Percentiles rank a stretch among this genome's conserved stretches.
Evolutionary conservation across 2,888 invertebrate genomes (phyloP).

Genomic region (Smittia aterrima): DNA sequence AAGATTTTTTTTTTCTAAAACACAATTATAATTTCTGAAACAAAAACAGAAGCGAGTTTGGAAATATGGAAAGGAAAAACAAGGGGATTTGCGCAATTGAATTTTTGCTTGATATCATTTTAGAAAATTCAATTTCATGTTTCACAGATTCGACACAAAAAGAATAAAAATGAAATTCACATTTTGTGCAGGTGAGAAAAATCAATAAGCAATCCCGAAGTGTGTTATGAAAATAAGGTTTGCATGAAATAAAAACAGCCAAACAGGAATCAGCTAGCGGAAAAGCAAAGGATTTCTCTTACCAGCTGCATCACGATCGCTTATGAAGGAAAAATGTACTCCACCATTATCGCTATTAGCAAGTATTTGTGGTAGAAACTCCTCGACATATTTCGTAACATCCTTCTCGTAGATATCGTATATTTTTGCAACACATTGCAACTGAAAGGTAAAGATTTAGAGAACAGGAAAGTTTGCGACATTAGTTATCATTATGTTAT

Average conservation of each 20-base stretch:
- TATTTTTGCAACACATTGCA: slow-evolving; percentile 52
- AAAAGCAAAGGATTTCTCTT: neutral
- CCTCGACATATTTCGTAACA: slow-evolving; percentile 52
- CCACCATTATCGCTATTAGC: slow-evolving; percentile 45
- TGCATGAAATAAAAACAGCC: neutral
- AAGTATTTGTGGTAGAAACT: slow-evolving; percentile 53
- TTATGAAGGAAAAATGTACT: slow-evolving; percentile 39
- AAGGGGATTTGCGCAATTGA: neutral
- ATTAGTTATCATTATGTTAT: slow-evolving; percentile 21
- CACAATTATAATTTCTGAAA: no score
- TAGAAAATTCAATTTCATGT: slow-evolving; percentile 11
- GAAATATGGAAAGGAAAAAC: neutral
- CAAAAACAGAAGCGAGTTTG: neutral
- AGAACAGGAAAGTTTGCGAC: slow-evolving; percentile 16
- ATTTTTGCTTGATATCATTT: neutral
- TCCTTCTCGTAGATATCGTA: slow-evolving; percentile 53
- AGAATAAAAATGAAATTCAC: neutral
- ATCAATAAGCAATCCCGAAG: slow-evolving; percentile 33
- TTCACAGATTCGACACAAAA: slow-evolving; percentile 11
- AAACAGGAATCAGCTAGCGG: no score
- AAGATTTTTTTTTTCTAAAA: no score
- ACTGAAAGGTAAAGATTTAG: slow-evolving; percentile 45
- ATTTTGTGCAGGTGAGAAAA: slow-evolving; percentile 31
- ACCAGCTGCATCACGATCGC: slow-evolving; percentile 40
- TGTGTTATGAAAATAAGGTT: neutral